Percentiles rank a stretch among this genome's conserved stretches.
Evolutionary conservation across 1,140 invertebrate genomes (phyloP).

Genomic region (Sycophaga agraensis): DNA sequence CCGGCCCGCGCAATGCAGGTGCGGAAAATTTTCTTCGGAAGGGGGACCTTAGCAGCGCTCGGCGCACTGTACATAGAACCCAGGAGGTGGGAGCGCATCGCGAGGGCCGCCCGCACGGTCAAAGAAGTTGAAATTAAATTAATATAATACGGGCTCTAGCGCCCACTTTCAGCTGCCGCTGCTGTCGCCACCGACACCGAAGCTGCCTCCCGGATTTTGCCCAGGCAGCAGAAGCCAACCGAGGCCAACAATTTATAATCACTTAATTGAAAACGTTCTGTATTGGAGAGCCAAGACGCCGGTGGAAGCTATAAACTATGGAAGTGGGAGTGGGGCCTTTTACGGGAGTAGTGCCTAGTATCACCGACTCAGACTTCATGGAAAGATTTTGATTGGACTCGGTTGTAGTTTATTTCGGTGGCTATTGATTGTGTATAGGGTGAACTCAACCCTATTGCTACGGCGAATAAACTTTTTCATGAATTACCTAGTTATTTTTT

Average conservation of each 20-base stretch:
- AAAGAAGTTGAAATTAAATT: conserved; percentile 56
- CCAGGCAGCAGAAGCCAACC: conserved; percentile 22
- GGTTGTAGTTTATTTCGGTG: too few species aligned
- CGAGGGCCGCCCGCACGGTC: conserved; percentile 30
- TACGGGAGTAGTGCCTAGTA: too few species aligned
- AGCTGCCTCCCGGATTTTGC: not conserved
- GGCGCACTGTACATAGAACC: not conserved
- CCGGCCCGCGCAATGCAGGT: conserved; percentile 25
- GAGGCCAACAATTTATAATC: conserved; percentile 56
- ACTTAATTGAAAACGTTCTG: conserved; percentile 57
- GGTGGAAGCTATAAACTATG: too few species aligned
- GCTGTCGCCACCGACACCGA: too few species aligned
- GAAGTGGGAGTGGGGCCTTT: too few species aligned
- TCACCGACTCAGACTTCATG: too few species aligned
- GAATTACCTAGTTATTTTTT: too few species aligned
- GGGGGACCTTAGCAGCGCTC: not conserved
- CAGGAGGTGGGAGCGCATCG: not conserved
- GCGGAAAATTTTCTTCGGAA: conserved; percentile 22
- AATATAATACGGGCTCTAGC: conserved; percentile 49
- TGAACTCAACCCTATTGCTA: too few species aligned
- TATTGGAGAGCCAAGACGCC: conserved; percentile 32
- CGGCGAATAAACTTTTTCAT: too few species aligned
- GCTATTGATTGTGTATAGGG: too few species aligned
- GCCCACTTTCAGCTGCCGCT: too few species aligned
- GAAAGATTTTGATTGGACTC: too few species aligned